phyloP scores from a whole-genome alignment of 2,797 vertebrate genomes.

The Acipenser oxyrinchus region DNA sequence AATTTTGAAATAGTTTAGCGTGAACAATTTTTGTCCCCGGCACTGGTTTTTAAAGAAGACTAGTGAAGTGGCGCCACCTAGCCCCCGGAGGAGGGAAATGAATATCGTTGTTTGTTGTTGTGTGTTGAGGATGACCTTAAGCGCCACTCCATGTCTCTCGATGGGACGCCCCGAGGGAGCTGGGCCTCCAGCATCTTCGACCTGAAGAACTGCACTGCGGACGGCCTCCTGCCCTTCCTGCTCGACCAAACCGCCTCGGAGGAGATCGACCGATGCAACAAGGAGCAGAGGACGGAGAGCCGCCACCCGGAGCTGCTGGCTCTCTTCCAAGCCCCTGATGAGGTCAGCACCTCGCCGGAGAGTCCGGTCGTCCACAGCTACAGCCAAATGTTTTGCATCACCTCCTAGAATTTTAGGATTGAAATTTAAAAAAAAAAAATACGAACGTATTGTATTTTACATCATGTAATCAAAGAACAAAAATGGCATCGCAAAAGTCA shows the following conservation, averaged over 20 bases:
- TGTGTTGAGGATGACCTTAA: constrained; percentile 68
- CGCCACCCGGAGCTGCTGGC: constrained; percentile 69
- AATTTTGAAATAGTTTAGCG: too few relatives aligned
- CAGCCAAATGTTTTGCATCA: too few relatives aligned
- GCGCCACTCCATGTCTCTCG: constrained; percentile 67
- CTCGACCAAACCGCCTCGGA: constrained; percentile 69
- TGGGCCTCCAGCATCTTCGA: constrained; percentile 88
- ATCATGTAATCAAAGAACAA: too few relatives aligned
- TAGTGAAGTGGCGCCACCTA: not conserved
- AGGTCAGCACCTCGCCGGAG: constrained; percentile 52
- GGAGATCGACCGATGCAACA: constrained; percentile 72
- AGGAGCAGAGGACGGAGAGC: constrained; percentile 64
- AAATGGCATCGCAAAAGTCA: too few relatives aligned
- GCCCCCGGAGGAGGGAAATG: not conserved
- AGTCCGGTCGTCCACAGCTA: not conserved
- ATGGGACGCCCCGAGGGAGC: constrained; percentile 80
- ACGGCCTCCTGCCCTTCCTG: constrained; percentile 68
- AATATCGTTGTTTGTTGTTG: not conserved
- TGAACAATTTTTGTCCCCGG: too few relatives aligned
- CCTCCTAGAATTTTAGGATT: too few relatives aligned
- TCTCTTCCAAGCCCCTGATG: constrained; percentile 76
- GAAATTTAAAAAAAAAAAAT: too few relatives aligned
- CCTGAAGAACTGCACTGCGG: constrained; percentile 76
- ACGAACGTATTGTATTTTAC: too few relatives aligned
- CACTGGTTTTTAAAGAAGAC: not conserved